These are phyloP conservation scores for Penaeus japonicus DNA, from an alignment of 1,140 invertebrate genomes.

Conservation along the genomic window DNA sequence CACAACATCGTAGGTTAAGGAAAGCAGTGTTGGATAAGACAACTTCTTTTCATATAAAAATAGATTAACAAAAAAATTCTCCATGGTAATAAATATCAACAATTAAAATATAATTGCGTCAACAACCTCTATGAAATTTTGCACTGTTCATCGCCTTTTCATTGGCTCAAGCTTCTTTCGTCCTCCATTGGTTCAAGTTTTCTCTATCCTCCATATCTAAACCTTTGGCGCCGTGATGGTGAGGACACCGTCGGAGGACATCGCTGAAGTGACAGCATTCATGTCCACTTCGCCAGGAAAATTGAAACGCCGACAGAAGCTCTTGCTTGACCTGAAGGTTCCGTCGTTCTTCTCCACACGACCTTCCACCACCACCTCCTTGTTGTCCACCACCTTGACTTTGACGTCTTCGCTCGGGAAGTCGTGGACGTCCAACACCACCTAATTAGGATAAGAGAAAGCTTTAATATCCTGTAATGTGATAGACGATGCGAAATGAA, in stretches of 20 bases:
- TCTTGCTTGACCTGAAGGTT: background rate
- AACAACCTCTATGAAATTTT: too few species aligned
- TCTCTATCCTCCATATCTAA: too few species aligned
- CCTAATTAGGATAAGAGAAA: background rate
- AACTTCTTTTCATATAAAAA: too few species aligned
- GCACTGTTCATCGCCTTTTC: too few species aligned
- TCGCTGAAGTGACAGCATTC: conserved; percentile 39
- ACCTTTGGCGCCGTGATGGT: conserved; percentile 36
- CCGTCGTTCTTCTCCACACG: conserved; percentile 22
- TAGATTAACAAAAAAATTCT: too few species aligned
- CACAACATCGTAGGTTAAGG: too few species aligned
- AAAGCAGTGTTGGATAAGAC: too few species aligned
- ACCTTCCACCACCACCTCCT: conserved; percentile 40
- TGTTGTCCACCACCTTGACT: conserved; percentile 34
- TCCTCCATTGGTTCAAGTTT: background rate
- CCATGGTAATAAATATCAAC: too few species aligned
- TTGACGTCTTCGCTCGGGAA: conserved; percentile 17
- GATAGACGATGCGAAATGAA: background rate
- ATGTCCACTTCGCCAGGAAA: conserved; percentile 1
- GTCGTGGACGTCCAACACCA: conserved; percentile 35
- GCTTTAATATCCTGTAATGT: background rate
- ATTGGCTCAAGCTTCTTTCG: too few species aligned
- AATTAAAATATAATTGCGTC: background rate
- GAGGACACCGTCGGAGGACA: conserved; percentile 51
- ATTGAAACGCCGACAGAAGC: conserved; percentile 28